Evolutionary conservation across 2,888 invertebrate species (phyloP), one percentile per base, ranked within the genome.

Genomic region (Leptinotarsa juncta): DNA sequence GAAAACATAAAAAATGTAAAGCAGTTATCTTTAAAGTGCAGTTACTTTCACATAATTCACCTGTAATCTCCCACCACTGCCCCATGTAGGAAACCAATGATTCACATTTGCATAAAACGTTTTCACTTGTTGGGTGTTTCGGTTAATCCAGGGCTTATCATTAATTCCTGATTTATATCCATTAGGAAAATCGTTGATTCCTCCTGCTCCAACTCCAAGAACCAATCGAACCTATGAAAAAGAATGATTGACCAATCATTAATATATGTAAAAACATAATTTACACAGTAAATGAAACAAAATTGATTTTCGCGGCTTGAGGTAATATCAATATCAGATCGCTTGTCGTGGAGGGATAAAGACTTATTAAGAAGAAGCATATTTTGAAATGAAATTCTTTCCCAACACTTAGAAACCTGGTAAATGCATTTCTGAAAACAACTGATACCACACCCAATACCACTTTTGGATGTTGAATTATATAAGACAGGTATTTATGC

Each of bases 141-240:
- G 82, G 83, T 93, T 93, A 71, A 81, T 88, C 94, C 94, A 95
- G 5, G 94, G 94, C 83, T 94, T 94, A 0, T 84, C 80, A 14
- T 84, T 83, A 2, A 80, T 81, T 12, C 84, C 83, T 49, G 90
- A 89, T 72, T 82, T 84, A 20, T 85, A 85, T 18, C 86, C 87
- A 81, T 94, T 93, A 0, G 91, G 91, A 85, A 94, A 94, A 84
- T 92, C 91, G 0, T 90, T 89, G 42, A 91, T 86, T 20, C 94
- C 93, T n/a, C 94, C 94, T 3, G 91, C 93, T 60, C 92, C 93
- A 5, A 94, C 88, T 0, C 94, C 94, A 66, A 95, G 81, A 12
- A 92, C 90, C 70, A 94, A 83, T 84, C 90, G 91, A 87, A 93
- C 93, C 94, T 94, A 71, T 70, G 80, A 26, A 48, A 67, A 65